Percentiles rank a stretch among this genome's conserved stretches.
phyloP scores from a whole-genome alignment of 2,113 vertebrate genomes.

The Notarius lentiginosus region DNA sequence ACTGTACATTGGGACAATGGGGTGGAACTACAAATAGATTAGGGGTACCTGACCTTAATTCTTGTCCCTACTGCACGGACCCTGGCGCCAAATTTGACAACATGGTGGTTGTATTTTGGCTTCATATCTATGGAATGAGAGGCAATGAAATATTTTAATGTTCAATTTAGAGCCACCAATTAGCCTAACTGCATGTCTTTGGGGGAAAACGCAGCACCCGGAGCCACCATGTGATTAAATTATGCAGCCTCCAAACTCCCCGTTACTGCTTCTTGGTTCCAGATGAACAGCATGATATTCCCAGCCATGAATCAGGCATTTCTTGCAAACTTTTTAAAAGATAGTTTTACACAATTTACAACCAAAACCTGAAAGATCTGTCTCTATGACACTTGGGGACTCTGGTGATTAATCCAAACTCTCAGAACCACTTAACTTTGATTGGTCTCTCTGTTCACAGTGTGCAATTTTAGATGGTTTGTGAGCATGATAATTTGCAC shows the following conservation, averaged over 20 bases:
- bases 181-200: too few relatives aligned
- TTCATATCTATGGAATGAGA: too few relatives aligned
- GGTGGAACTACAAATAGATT: too few relatives aligned
- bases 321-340: background rate
- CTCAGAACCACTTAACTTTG: constrained; percentile 26
- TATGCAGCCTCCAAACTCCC: background rate
- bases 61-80: too few relatives aligned
- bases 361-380: background rate
- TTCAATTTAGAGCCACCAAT: too few relatives aligned
- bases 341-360: background rate
- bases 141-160: too few relatives aligned
- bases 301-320: background rate
- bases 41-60: too few relatives aligned
- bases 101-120: too few relatives aligned
- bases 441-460: constrained; percentile 9
- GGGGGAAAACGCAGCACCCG: too few relatives aligned
- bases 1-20: too few relatives aligned
- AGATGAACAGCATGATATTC: background rate
- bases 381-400: background rate
- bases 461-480: constrained; percentile 4
- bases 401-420: constrained; percentile 21
- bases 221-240: background rate
- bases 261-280: background rate
- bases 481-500: background rate
- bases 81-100: too few relatives aligned